Percentiles rank a stretch among this genome's conserved stretches.
These are phyloP conservation scores for Indicator maculatus DNA, from an alignment of 2,113 vertebrate genomes.

Conservation along the genomic window DNA sequence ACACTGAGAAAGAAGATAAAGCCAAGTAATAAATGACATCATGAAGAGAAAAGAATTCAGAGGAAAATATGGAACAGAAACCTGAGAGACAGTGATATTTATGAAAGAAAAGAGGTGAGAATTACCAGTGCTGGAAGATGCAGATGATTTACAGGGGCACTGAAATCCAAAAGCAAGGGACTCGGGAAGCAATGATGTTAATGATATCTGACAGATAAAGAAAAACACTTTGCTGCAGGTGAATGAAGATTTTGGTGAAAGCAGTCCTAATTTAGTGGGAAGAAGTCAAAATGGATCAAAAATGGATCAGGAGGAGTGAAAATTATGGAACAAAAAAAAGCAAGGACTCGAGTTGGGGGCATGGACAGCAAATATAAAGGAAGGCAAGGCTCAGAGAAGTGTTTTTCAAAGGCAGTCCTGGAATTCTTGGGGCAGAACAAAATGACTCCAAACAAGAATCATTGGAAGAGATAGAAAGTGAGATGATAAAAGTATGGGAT, in stretches of 20 bases:
- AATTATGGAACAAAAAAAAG: background rate
- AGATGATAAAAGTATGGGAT: background rate
- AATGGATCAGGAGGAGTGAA: background rate
- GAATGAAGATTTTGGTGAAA: background rate
- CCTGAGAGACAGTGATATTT: background rate
- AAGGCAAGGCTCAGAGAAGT: background rate
- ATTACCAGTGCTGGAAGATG: background rate
- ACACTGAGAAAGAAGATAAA: background rate
- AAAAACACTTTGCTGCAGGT: background rate
- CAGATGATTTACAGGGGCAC: background rate
- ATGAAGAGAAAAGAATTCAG: background rate
- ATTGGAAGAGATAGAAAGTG: background rate
- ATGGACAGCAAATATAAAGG: background rate
- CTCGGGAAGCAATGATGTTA: background rate
- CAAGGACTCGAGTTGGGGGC: background rate
- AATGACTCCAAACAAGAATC: background rate
- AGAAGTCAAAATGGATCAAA: background rate
- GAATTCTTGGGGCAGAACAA: background rate
- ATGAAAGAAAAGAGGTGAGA: background rate
- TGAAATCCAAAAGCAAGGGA: background rate
- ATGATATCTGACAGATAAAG: background rate
- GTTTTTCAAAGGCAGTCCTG: background rate
- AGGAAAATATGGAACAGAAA: background rate
- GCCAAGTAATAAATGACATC: background rate
- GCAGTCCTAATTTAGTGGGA: background rate